Percentiles rank a stretch among this genome's conserved stretches.
These are phyloP conservation scores for human (Homo sapiens) DNA, from an alignment of 2,113 vertebrate genomes.

Conservation along the genomic window DNA sequence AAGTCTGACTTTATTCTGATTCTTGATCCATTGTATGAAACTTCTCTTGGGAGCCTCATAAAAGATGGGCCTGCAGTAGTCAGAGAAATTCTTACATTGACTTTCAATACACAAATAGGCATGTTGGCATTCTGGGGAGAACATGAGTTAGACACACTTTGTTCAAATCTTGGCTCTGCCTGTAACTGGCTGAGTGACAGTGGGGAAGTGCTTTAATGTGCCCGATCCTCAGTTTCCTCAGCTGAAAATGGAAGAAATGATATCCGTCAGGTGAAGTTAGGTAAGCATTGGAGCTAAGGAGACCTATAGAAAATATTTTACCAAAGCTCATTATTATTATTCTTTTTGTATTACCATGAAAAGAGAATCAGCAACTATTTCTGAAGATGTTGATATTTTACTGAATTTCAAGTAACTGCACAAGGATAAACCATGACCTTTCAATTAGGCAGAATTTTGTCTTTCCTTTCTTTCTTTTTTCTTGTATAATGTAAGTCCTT, in stretches of 20 bases:
- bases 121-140: neutral
- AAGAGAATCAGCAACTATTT: neutral
- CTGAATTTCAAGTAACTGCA: neutral
- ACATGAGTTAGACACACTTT: neutral
- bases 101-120: neutral
- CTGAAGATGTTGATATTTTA: neutral
- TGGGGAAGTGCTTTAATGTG: neutral
- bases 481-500: neutral
- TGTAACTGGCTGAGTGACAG: neutral
- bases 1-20: neutral
- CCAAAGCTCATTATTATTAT: neutral
- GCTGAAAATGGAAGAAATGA: neutral
- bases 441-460: neutral
- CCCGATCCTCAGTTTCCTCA: neutral
- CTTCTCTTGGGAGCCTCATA: neutral
- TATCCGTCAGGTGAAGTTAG: neutral
- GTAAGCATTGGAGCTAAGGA: neutral
- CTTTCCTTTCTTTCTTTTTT: neutral
- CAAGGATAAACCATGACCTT: constrained; percentile 27
- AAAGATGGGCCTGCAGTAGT: neutral
- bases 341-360: neutral
- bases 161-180: neutral
- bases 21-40: neutral
- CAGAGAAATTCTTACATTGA: neutral
- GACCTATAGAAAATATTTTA: neutral